A percentile compares a stretch with the other conserved stretches of the same genome.
Conservation (phyloP, 2,797 vertebrate genomes). For the Ataeniobius toweri region DNA sequence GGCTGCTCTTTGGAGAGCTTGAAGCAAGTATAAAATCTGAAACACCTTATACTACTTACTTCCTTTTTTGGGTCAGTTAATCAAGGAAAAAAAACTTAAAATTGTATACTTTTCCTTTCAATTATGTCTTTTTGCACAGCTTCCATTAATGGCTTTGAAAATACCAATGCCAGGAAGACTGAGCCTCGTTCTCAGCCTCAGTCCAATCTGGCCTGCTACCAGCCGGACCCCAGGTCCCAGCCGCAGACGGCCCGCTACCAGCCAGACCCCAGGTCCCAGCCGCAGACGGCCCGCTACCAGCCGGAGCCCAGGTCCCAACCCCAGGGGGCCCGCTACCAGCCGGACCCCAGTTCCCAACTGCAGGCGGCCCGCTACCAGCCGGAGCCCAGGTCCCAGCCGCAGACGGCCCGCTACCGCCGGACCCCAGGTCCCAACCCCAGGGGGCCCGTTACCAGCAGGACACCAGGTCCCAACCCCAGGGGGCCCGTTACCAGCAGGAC, state of each 20-base stretch:
- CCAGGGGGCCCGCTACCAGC: not conserved
- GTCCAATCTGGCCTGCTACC: not conserved
- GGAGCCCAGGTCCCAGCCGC: not conserved
- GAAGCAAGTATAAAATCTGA: conserved; percentile 21
- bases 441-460: not conserved
- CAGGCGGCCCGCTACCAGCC: not conserved
- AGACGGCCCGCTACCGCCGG: not conserved
- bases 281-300: not conserved
- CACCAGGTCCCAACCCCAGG: not conserved
- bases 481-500: not conserved
- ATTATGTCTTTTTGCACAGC: not conserved
- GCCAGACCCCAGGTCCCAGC: not conserved
- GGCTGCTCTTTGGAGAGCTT: conserved; percentile 25
- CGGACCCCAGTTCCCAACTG: not conserved
- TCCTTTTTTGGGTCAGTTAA: too few relatives aligned
- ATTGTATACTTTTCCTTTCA: rapidly evolving
- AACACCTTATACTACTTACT: not conserved
- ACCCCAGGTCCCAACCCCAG: not conserved
- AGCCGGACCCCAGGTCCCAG: not conserved
- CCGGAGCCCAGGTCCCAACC: not conserved
- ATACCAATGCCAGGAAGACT: not conserved
- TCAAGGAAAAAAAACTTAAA: too few relatives aligned
- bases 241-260: not conserved
- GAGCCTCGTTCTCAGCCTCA: not conserved
- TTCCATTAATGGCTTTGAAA: conserved; percentile 1